Base-by-base conservation (phyloP, 1,140 invertebrate species). In the Trichonephila clavata region DNA sequence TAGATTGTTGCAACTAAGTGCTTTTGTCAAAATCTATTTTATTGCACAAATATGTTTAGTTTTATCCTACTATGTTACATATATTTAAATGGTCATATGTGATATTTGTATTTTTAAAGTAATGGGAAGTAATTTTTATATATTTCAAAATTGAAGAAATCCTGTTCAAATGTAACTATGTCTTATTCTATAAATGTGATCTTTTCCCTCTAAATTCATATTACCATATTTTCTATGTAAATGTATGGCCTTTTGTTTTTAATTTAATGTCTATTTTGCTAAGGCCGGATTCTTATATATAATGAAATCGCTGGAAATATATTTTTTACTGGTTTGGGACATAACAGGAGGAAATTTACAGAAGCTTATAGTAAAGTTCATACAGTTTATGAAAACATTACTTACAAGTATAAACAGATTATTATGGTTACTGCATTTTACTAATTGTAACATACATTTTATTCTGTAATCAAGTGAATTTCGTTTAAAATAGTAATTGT, bases 21-120 rank as follows among this genome's bases (percentile, higher is more conserved):
- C 89, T 91, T 91, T 81, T 91, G 89, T 77, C 89, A 91, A 91
- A 91, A 83, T 91, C 18, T 43, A 4, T 91, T 81, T 57, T 57
- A 39, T 63, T 61, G 89, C 60, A 91, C 77, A 71, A 4, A 50
- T 50, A 81, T 32, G 39, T 21, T 81, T 39, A 32, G 21, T 43
- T 81, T 24, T 50, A 0, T 50, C 50, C 6, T 43, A 4, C 81
- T 81, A n/a, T 57, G 21, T 63, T 61, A 77, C 60, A 91, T 59
- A 57, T 16, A 50, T 50, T 32, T 32, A 39, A 3, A 39, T 39
- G 24, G 0, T 43, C 32, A 27, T 50, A 4, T 50, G 7, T 21
- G n/a, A 68, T 13, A 68, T 24, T 68, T 68, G 50, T 50, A 50
- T 68, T n/a, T 68, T 68, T 4, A 68, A 68, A 24, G 21, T 24